Evolutionary conservation across 2,888 invertebrate species (phyloP).

Genomic region (Caenorhabditis sp.): DNA sequence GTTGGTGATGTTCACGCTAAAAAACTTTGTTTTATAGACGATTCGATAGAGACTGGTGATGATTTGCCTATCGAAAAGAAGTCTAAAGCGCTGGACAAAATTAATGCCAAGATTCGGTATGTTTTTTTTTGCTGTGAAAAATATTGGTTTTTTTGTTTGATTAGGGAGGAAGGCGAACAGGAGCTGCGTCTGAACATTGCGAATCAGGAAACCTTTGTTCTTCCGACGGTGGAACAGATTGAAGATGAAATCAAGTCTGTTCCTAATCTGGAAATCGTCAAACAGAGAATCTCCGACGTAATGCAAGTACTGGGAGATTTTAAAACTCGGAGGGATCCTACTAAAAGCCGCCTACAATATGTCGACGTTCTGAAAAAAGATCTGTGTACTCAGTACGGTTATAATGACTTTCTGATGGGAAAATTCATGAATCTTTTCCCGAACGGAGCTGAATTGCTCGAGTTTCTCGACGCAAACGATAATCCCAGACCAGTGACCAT

Average conservation of each 20-base stretch:
- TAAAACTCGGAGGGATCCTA: constrained; percentile 67
- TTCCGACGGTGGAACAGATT: constrained; percentile 74
- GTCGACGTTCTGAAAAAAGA: constrained; percentile 83
- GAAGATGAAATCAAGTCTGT: constrained; percentile 70
- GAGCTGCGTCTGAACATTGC: constrained; percentile 75
- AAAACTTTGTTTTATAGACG: neutral
- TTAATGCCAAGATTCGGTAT: constrained; percentile 33
- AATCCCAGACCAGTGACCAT: constrained; percentile 94
- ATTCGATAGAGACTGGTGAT: constrained; percentile 48
- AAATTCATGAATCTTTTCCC: constrained; percentile 92
- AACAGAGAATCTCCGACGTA: constrained; percentile 75
- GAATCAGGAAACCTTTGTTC: constrained; percentile 61
- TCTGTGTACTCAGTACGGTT: constrained; percentile 94
- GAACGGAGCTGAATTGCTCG: constrained; percentile 83
- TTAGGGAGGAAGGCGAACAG: constrained; percentile 68
- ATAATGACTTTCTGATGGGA: constrained; percentile 95
- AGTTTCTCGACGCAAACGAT: constrained; percentile 97
- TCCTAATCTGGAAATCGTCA: constrained; percentile 71
- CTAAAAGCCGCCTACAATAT: constrained; percentile 68
- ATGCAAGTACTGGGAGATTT: constrained; percentile 77
- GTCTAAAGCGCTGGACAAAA: constrained; percentile 62
- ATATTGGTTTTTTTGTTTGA: too few relatives aligned
- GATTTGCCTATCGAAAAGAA: constrained; percentile 68
- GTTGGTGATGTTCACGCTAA: too few relatives aligned
- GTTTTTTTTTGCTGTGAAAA: too few relatives aligned